Base-by-base conservation (phyloP, 2,797 vertebrate genomes). In the Percopsis omiscomaycus region DNA sequence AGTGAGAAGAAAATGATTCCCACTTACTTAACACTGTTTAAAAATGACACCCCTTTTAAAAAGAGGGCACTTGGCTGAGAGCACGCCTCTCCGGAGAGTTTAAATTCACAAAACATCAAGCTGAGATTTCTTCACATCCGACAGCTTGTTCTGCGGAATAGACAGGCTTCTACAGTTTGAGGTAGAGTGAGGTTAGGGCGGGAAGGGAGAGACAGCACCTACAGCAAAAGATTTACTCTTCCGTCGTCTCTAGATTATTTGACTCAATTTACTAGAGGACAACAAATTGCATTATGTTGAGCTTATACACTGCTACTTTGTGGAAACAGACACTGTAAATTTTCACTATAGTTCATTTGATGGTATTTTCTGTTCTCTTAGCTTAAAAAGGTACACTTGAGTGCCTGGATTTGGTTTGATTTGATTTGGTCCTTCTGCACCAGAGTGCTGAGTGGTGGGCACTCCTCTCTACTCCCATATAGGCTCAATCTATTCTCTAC, bases 21-120 rank as follows among this genome's bases (percentile, higher is more conserved):
- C 47, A 54, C 50, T 56, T 37, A 46, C 64, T 78, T 22, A 77
- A 50, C 46, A 52, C 12, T 48, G 12, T 64, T 22, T 48, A 59
- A 60, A 69, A 75, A 82, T 68, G 78, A 78, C 78, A 67, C 71
- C 58, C 44, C 8, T 59, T 70, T 71, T 61, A 61, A 61, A 75
- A 28, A 68, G 63, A 55, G 57, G 3, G 11, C 11, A 3, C n/a
- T 13, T 48, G n/a, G 9, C 11, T 48, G 4, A n/a, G 47, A n/a
- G 44, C 12, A 1, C 10, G 4, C 12, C 22, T 22, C 22, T 22
- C 22, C 22, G 22, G 22, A 48, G 47, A 13, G n/a, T 13, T 12
- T n/a, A 13, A 4, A 13, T 48, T 6, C 12, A 48, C 47, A 4
- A n/a, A n/a, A n/a, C n/a, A 12, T 12, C n/a, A 12, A 48, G 11